Percentiles rank a stretch among this genome's conserved stretches.
Evolutionary conservation across 2,113 vertebrate genomes (phyloP).

Genomic region (Neotoma lepida): DNA sequence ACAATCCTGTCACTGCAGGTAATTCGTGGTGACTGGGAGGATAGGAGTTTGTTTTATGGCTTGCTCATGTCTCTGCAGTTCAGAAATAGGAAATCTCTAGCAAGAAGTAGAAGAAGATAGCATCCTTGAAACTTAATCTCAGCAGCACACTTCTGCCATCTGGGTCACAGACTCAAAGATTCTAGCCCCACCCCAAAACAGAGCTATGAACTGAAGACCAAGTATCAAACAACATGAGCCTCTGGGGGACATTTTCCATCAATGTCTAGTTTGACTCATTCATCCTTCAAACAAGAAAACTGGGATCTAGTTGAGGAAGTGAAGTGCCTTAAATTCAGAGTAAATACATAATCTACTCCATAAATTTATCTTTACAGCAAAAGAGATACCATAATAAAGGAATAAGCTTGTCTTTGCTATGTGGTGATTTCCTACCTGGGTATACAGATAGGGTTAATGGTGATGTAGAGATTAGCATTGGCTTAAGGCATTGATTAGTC

Average conservation of each 20-base stretch:
- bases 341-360: not conserved
- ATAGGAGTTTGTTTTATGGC: not conserved
- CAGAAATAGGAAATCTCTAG: not conserved
- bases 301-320: not conserved
- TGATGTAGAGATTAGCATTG: not conserved
- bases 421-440: not conserved
- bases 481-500: not conserved
- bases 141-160: not conserved
- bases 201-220: not conserved
- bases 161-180: not conserved
- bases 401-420: not conserved
- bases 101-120: not conserved
- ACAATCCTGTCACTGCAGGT: not conserved
- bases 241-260: not conserved
- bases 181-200: not conserved
- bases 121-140: not conserved
- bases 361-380: not conserved
- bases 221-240: not conserved
- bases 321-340: not conserved
- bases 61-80: not conserved
- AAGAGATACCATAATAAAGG: not conserved
- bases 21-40: too few relatives aligned
- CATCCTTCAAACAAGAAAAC: not conserved
- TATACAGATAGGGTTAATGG: not conserved
- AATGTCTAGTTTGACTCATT: not conserved